phyloP scores from a whole-genome alignment of 2,888 invertebrate genomes.

The Hedychridium roseum region DNA sequence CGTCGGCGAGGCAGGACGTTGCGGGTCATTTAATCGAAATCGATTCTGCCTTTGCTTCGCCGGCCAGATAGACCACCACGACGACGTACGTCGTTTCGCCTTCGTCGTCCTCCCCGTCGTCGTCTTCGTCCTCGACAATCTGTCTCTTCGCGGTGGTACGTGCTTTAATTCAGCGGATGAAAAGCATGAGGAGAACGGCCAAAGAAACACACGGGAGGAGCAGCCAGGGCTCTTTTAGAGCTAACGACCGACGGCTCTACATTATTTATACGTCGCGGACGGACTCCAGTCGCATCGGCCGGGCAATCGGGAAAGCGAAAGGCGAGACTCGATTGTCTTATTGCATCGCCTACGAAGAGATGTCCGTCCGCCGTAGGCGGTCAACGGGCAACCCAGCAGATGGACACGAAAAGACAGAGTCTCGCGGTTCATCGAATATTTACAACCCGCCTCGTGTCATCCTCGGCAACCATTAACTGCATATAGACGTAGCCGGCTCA shows the following conservation, averaged over 20 bases:
- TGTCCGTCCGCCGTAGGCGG: background rate
- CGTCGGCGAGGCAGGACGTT: too few relatives aligned
- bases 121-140: slow-evolving; percentile 26
- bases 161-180: slow-evolving; percentile 17
- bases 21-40: slow-evolving; percentile 20
- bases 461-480: too few relatives aligned
- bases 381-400: too few relatives aligned
- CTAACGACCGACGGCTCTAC: slow-evolving; percentile 41
- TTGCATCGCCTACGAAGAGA: slow-evolving; percentile 9
- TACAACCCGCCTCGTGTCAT: too few relatives aligned
- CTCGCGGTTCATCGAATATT: too few relatives aligned
- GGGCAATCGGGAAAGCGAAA: slow-evolving; percentile 38
- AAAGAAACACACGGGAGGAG: slow-evolving; percentile 17
- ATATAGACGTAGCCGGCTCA: too few relatives aligned
- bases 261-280: slow-evolving; percentile 39
- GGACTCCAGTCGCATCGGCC: slow-evolving; percentile 19
- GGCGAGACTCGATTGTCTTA: slow-evolving; percentile 33
- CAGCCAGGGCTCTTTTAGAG: slow-evolving; percentile 34
- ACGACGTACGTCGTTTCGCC: slow-evolving; percentile 13
- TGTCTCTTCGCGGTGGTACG: slow-evolving; percentile 22
- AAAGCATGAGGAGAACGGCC: slow-evolving; percentile 21
- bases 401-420: too few relatives aligned
- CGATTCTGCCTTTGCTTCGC: slow-evolving; percentile 12
- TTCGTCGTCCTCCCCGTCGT: slow-evolving; percentile 2
- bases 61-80: slow-evolving; percentile 21